phyloP scores from a whole-genome alignment of 2,113 vertebrate genomes.

The Dasyornis broadbenti region DNA sequence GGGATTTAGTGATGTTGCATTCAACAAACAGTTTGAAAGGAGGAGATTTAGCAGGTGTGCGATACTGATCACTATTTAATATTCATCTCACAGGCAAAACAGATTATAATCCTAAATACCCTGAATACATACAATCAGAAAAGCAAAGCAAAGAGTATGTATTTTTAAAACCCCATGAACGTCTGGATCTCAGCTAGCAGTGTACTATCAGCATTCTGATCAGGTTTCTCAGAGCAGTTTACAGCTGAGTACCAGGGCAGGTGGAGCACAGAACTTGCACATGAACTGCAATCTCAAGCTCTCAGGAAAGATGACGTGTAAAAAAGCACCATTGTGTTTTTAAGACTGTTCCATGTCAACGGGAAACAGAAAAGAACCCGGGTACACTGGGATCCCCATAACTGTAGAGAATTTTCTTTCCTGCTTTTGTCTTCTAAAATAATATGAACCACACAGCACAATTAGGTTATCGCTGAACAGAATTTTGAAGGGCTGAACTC shows the following conservation, averaged over 20 bases:
- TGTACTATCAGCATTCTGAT: not conserved
- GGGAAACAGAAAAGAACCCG: not conserved
- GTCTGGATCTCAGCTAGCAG: not conserved
- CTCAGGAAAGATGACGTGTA: not conserved
- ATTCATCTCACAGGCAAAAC: not conserved
- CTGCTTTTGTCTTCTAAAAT: conserved; percentile 21
- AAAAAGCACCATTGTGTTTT: conserved; percentile 7
- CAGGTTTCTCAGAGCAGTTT: not conserved
- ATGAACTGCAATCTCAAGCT: not conserved
- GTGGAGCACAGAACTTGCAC: not conserved
- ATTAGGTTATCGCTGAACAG: not conserved
- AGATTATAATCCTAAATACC: not conserved
- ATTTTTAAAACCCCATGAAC: not conserved
- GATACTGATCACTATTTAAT: not conserved
- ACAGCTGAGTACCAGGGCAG: not conserved
- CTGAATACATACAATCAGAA: not conserved
- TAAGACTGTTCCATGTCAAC: not conserved
- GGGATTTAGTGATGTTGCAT: not conserved
- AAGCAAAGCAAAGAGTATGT: not conserved
- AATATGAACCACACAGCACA: not conserved
- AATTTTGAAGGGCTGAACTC: not conserved
- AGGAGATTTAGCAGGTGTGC: not conserved
- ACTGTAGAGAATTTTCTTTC: not conserved
- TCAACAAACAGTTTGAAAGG: not conserved
- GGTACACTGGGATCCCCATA: not conserved